Conservation (phyloP, 2,797 vertebrate genomes). For the Serranus cabrilla region DNA sequence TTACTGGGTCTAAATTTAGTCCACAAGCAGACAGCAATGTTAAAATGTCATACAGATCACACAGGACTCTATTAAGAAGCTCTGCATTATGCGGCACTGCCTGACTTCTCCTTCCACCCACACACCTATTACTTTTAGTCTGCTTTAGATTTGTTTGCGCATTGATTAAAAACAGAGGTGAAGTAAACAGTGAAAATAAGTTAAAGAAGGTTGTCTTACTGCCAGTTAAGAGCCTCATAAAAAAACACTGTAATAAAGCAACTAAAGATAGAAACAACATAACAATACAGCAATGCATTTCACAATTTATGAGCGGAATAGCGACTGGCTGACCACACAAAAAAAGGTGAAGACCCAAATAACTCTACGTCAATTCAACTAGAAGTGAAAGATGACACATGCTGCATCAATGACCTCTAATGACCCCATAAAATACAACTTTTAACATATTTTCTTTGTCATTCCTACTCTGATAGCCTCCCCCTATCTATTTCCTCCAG, state of each 20-base stretch:
- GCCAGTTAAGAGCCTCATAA: neutral
- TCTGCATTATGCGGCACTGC: constrained; percentile 13
- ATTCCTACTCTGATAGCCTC: neutral
- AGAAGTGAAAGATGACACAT: constrained; percentile 2
- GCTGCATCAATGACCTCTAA: neutral
- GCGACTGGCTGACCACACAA: neutral
- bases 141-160: constrained; percentile 13
- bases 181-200: constrained; percentile 11
- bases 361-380: neutral
- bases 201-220: neutral
- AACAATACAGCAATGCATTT: neutral
- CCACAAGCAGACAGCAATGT: constrained; percentile 48
- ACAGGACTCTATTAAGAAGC: constrained; percentile 45
- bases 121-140: constrained; percentile 24
- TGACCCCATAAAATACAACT: neutral
- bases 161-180: constrained; percentile 19
- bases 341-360: neutral
- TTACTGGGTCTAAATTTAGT: constrained; percentile 63
- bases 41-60: constrained; percentile 60
- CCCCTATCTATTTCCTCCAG: constrained; percentile 16
- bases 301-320: neutral
- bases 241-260: neutral
- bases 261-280: neutral
- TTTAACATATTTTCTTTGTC: constrained; percentile 6
- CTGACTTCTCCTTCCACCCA: constrained; percentile 50